Base-by-base conservation (phyloP, 1,140 invertebrate species). In the Lordiphosa mommai region DNA sequence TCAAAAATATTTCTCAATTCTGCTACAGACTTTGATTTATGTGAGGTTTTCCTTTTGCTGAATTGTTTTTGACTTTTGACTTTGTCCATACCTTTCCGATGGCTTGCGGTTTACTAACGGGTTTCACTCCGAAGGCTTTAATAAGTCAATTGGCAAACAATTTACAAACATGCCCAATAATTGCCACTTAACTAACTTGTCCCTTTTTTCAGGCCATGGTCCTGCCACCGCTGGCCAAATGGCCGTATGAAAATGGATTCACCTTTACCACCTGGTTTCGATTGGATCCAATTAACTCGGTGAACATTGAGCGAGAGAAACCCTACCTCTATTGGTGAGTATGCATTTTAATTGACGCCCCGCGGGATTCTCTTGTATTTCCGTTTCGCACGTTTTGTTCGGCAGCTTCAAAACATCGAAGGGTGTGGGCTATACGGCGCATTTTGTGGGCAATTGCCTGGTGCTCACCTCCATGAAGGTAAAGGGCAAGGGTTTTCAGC, bases 231-330 rank as follows among this genome's bases (percentile, higher is more conserved):
- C 91, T 99, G 76, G 95, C 97, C 27, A 94, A 95, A 88, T 99
- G 98, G 98, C 98, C 98, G 0, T 97, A 99, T 90, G 98, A 99
- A 90, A 98, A 96, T 91, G 98, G 98, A 37, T 99, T 99, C 92
- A 99, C 98, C 40, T 99, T 99, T 90, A 98, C 96, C 71, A 99
- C 98, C 63, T 99, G 98, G 98, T 98, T 99, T 90, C 92, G 98
- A 56, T 92, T 99, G 76, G 98, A 99, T 92, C 98, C 98, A 73
- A 97, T 98, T 88, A 99, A 99, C 90, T 98, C 97, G 16, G 97
- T 98, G 88, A 99, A 98, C 92, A 98, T 99, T 82, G 98, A 99
- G 91, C 92, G 97, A 73, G 97, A 99, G 90, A 98, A 98, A 90
- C 98, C 98, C 10, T 99, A 99, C 91, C 92, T 99, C 43, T 99